phyloP scores from a whole-genome alignment of 2,888 invertebrate species.

The Megalurothrips usitatus region DNA sequence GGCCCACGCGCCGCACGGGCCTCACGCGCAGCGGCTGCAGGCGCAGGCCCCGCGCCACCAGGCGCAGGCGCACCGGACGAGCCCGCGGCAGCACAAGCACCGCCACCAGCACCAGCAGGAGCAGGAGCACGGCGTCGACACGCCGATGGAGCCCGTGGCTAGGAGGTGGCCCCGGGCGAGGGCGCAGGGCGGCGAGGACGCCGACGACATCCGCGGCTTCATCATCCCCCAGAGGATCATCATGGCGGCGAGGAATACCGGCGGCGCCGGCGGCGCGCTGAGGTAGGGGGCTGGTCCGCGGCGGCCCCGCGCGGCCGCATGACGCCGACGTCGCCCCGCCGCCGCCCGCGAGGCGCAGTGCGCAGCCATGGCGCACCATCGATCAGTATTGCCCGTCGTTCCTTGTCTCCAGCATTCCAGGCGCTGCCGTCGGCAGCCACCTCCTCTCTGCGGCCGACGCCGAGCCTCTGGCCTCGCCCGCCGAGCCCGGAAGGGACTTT shows the following conservation, averaged over 20 bases:
- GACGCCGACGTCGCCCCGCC: neutral
- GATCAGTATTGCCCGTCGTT: slow-evolving; percentile 15
- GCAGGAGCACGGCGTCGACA: neutral
- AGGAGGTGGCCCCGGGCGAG: neutral
- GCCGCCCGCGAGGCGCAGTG: neutral
- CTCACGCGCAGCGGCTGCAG: neutral
- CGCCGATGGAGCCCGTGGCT: neutral
- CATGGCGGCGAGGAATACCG: neutral
- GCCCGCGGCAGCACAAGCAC: neutral
- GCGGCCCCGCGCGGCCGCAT: neutral
- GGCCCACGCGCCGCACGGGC: neutral
- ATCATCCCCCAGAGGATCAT: neutral
- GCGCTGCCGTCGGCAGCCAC: neutral
- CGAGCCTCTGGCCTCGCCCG: too few species aligned
- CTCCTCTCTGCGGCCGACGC: neutral
- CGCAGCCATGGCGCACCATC: neutral
- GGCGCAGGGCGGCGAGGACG: neutral
- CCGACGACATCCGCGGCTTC: neutral
- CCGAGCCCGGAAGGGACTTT: neutral
- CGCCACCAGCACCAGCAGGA: neutral
- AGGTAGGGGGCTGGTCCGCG: neutral
- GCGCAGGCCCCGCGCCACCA: neutral
- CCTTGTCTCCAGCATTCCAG: slow-evolving; percentile 10
- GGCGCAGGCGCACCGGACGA: neutral
- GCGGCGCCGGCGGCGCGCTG: neutral